Evolutionary conservation across 2,888 invertebrate species (phyloP).

Genomic region (Drosophila sordidula): DNA sequence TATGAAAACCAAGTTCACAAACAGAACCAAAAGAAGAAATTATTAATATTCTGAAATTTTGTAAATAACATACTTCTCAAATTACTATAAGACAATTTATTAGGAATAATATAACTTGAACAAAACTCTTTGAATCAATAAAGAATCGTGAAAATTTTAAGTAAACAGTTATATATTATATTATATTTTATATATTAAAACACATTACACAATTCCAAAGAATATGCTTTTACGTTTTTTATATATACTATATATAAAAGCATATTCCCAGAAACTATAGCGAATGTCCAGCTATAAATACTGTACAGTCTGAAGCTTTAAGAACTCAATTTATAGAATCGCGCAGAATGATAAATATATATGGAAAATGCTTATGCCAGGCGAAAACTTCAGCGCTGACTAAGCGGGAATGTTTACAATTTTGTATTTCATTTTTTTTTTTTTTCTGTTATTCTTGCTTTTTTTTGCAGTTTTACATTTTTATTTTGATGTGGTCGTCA

Average conservation of each 20-base stretch:
- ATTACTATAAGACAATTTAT: too few relatives aligned
- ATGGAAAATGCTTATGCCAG: constrained; percentile 11
- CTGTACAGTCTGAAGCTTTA: constrained; percentile 5
- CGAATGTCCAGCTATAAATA: background rate
- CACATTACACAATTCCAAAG: too few relatives aligned
- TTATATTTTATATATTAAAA: too few relatives aligned
- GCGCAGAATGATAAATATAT: constrained; percentile 20
- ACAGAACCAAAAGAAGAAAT: background rate
- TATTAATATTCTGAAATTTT: too few relatives aligned
- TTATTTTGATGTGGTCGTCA: constrained; percentile 69
- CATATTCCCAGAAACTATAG: too few relatives aligned
- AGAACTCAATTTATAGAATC: constrained; percentile 17
- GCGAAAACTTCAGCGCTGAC: constrained; percentile 40
- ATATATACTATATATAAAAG: too few relatives aligned
- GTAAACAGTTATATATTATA: too few relatives aligned
- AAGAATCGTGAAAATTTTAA: background rate
- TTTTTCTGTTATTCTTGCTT: constrained; percentile 13
- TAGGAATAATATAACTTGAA: too few relatives aligned
- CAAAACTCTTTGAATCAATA: too few relatives aligned
- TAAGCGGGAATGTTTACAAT: constrained; percentile 57
- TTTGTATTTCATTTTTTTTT: constrained; percentile 42
- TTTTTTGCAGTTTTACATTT: constrained; percentile 39
- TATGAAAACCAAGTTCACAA: too few relatives aligned
- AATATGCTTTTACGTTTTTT: background rate
- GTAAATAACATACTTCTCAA: too few relatives aligned